Evolutionary conservation across 37 sponge, comb jelly and placozoan genomes (phyloP), one percentile per base, ranked within the genome.

Genomic region (Trichoplax adhaerens): DNA sequence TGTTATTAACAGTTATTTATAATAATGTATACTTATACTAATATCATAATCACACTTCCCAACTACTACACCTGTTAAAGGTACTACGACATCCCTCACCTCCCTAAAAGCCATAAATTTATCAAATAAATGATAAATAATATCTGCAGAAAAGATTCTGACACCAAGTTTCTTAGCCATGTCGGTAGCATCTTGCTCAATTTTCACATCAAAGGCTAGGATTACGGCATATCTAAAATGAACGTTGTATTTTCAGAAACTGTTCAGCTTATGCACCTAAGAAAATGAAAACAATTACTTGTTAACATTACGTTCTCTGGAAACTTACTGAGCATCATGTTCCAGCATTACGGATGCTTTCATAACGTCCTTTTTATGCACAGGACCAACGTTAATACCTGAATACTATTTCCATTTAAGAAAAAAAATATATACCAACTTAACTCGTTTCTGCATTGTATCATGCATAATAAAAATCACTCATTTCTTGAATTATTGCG

Each of bases 351-450:
- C 93, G 72, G 90, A 88, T 0, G 88, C 81, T 65, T 83, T 92
- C 90, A 92, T 91, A 47, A 97, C 88, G 78, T 97, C 99, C 71
- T 82, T 89, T 86, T 93, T 97, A 82, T 97, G 99, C 3, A 97
- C 88, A 29, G 99, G 99, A 10, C 99, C 99, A 12, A 12, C 62
- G 12, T 12, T 12, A 60, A 60, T 12, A 12, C 12, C 62, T 60
- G 10, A 60, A 60, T 12, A 12, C 12, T 60, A 12, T 12, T 60
- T 60, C 10, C 10, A 12, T 60, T 12, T 60, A 60, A 60, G 12
- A 60, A 60, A 29, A 29, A 29, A 29, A 29, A 29, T 29, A 29
- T 29, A 29, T 29, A 66, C 68, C 47, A 50, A 66, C 68, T 50
- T 52, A 66, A 1, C 6, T 64, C 62, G 12, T 58, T 60, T 2